These are phyloP conservation scores for Sebastes iracundus DNA, from an alignment of 2,797 vertebrate genomes.

Conservation along the genomic window DNA sequence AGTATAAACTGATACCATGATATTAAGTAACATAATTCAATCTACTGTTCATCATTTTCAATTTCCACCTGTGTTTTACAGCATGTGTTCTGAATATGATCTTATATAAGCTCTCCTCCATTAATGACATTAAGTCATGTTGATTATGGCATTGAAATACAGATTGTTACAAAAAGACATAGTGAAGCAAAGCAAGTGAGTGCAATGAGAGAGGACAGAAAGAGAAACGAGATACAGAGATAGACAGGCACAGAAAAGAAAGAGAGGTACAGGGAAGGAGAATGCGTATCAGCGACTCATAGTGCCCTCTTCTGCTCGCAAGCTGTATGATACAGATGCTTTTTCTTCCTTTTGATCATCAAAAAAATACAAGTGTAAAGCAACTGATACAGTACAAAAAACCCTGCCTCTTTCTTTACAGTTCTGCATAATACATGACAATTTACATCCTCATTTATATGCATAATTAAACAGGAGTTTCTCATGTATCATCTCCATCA, in stretches of 20 bases:
- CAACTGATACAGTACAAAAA: slow-evolving; percentile 23
- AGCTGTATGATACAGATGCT: slow-evolving; percentile 58
- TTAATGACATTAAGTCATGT: slow-evolving; percentile 8
- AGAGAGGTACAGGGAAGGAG: slow-evolving; percentile 31
- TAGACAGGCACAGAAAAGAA: slow-evolving; percentile 24
- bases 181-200: slow-evolving; percentile 33
- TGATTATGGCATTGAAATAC: slow-evolving; percentile 32
- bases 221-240: slow-evolving; percentile 30
- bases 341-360: slow-evolving; percentile 46
- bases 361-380: slow-evolving; percentile 34
- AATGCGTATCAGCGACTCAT: slow-evolving; percentile 69
- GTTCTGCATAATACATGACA: background rate
- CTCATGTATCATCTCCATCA: slow-evolving; percentile 3
- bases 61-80: slow-evolving; percentile 29
- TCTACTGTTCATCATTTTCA: slow-evolving; percentile 17
- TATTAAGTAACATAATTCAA: background rate
- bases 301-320: slow-evolving; percentile 86
- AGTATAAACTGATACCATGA: background rate
- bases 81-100: background rate
- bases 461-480: background rate
- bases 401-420: background rate
- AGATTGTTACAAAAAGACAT: slow-evolving; percentile 45
- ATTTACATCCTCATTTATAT: background rate
- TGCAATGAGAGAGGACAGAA: slow-evolving; percentile 25
- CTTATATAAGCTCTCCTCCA: background rate